Conservation (phyloP, 2,113 vertebrate species). For the Channa argus region DNA sequence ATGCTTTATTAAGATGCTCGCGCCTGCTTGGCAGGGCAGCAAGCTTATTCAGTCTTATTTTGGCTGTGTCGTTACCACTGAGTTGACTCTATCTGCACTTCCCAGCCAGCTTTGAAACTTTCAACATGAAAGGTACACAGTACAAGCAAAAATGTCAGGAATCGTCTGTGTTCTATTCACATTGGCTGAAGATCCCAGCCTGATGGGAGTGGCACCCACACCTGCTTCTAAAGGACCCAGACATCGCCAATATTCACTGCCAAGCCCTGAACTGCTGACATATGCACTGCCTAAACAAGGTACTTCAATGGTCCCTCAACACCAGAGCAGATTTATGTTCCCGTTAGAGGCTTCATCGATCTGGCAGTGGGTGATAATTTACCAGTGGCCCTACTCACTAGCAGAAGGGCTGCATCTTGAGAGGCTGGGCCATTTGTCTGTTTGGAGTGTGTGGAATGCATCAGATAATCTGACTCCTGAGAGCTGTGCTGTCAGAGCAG, state of each 20-base stretch:
- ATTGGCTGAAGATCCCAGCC: conserved; percentile 60
- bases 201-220: conserved; percentile 54
- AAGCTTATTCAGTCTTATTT: conserved; percentile 23
- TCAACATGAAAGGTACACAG: conserved; percentile 59
- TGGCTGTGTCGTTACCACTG: conserved; percentile 13
- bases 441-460: conserved; percentile 2
- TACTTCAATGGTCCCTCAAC: conserved; percentile 35
- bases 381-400: conserved; percentile 29
- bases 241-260: not conserved
- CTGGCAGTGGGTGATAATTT: conserved; percentile 55
- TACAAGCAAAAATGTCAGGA: conserved; percentile 52
- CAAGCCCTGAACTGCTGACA: not conserved
- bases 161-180: conserved; percentile 55
- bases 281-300: conserved; percentile 16
- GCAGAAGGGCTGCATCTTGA: not conserved
- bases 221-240: conserved; percentile 43
- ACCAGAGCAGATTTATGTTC: conserved; percentile 43
- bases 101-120: conserved; percentile 59
- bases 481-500: not conserved
- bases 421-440: conserved; percentile 7
- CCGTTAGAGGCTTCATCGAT: conserved; percentile 46
- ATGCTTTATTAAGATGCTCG: no score
- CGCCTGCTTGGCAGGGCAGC: not conserved
- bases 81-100: conserved; percentile 45
- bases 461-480: conserved; percentile 8